A percentile compares a stretch with the other conserved stretches of the same genome.
Conservation (phyloP, 1,140 invertebrate genomes). For the Pentalonia nigronervosa region DNA sequence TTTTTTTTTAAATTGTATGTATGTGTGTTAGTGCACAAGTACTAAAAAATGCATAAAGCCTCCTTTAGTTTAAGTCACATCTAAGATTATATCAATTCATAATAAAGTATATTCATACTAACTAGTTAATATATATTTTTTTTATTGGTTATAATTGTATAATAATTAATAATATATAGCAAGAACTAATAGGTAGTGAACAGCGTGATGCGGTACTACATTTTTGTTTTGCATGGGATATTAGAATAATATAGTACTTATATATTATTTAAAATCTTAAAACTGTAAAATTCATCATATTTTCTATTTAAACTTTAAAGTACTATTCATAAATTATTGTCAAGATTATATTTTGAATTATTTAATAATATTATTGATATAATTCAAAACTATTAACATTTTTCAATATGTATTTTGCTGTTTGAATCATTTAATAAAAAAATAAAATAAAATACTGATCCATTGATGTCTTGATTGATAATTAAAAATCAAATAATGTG, state of each 20-base stretch:
- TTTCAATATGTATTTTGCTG: neutral
- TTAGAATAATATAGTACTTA: too few relatives aligned
- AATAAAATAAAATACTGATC: neutral
- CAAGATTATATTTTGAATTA: neutral
- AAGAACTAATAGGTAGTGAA: too few relatives aligned
- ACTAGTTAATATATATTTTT: neutral
- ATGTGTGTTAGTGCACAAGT: neutral
- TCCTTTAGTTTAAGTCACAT: neutral
- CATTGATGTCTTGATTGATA: neutral
- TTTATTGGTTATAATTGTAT: too few relatives aligned
- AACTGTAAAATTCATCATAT: too few relatives aligned
- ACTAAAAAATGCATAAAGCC: neutral
- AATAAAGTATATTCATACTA: neutral
- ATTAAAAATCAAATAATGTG: neutral
- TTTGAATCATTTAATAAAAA: neutral
- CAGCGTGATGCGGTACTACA: too few relatives aligned
- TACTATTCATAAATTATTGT: neutral
- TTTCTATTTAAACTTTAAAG: too few relatives aligned
- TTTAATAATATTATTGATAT: neutral
- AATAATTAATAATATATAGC: too few relatives aligned
- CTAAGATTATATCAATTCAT: neutral
- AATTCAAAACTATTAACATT: neutral
- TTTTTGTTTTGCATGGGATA: too few relatives aligned
- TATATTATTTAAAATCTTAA: too few relatives aligned
- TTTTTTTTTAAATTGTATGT: neutral